Conservation (phyloP, 1,140 invertebrate species). For the Oncopeltus fasciatus region DNA sequence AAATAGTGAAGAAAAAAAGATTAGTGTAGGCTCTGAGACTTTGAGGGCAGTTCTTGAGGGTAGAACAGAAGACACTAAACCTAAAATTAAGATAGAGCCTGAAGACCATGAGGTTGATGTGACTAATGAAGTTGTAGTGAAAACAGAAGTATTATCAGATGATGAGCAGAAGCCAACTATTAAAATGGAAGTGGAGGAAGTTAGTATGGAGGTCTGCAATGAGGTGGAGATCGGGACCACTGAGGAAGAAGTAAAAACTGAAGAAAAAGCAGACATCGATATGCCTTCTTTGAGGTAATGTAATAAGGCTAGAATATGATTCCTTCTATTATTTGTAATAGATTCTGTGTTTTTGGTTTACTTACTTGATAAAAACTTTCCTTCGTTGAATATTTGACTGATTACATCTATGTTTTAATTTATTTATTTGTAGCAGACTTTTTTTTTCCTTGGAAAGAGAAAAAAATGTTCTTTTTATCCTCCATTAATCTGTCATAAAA, state of each 20-base stretch:
- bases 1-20: background rate
- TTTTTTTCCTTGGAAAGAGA: too few relatives aligned
- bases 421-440: too few relatives aligned
- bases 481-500: too few relatives aligned
- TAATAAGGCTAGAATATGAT: too few relatives aligned
- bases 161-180: background rate
- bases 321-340: too few relatives aligned
- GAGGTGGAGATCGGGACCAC: slow-evolving; percentile 23
- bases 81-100: slow-evolving; percentile 10
- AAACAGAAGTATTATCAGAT: slow-evolving; percentile 1
- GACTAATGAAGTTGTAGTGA: slow-evolving; percentile 11
- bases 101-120: slow-evolving; percentile 16
- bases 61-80: slow-evolving; percentile 6
- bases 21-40: slow-evolving; percentile 14
- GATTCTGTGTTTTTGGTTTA: too few relatives aligned
- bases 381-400: too few relatives aligned
- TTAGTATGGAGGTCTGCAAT: slow-evolving; percentile 19
- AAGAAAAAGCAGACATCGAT: slow-evolving; percentile 7
- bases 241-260: slow-evolving; percentile 11
- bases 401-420: too few relatives aligned
- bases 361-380: too few relatives aligned
- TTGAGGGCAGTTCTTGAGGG: slow-evolving; percentile 18
- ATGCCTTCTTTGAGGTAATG: background rate
- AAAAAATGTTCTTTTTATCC: too few relatives aligned
- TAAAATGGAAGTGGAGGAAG: slow-evolving; percentile 18